These are phyloP conservation scores for Troides aeacus DNA, from an alignment of 2,888 invertebrate genomes.

Conservation along the genomic window DNA sequence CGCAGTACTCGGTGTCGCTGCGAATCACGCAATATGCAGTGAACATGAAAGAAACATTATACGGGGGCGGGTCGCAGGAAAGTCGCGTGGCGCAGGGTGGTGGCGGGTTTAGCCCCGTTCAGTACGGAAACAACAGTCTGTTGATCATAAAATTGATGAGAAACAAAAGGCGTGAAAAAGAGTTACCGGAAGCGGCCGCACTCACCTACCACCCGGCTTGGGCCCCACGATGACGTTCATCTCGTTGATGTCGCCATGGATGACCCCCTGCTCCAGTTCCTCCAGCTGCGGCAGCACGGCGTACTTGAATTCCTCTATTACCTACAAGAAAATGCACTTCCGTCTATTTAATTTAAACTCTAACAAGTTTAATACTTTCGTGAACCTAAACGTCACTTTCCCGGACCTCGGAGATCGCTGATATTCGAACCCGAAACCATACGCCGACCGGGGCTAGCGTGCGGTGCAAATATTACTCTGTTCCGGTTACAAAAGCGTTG, in stretches of 20 bases:
- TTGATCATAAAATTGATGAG: no score
- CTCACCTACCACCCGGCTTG: conserved; percentile 62
- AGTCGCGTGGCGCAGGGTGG: neutral
- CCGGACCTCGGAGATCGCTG: no score
- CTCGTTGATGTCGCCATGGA: conserved; percentile 96
- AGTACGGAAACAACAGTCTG: neutral
- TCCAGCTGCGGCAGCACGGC: conserved; percentile 81
- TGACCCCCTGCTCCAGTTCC: conserved; percentile 83
- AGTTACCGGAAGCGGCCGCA: neutral
- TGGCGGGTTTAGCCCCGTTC: neutral
- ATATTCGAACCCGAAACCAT: no score
- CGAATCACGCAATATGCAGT: conserved; percentile 3
- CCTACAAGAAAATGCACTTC: conserved; percentile 42
- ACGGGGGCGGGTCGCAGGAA: neutral
- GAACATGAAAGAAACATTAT: no score
- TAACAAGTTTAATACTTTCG: no score
- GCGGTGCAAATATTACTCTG: no score
- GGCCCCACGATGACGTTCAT: conserved; percentile 87
- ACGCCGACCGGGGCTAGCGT: no score
- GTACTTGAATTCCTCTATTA: conserved; percentile 83
- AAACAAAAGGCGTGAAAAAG: neutral
- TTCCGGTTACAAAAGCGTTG: no score
- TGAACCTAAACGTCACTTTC: no score
- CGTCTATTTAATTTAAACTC: no score
- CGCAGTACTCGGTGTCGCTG: conserved; percentile 73